Evolutionary conservation across 2,797 vertebrate genomes (phyloP).

Genomic region (Sebastes nivosus): DNA sequence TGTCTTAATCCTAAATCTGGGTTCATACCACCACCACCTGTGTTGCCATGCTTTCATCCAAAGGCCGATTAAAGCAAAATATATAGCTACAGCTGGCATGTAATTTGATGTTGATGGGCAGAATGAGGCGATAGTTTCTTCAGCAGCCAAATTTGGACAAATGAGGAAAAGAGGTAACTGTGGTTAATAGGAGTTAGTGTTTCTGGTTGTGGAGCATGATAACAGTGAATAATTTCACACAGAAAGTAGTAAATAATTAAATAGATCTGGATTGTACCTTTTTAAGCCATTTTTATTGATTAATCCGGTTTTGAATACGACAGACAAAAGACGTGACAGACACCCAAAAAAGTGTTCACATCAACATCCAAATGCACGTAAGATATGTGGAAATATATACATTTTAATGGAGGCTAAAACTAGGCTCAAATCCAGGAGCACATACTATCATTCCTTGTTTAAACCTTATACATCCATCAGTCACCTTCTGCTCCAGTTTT

Average conservation of each 20-base stretch:
- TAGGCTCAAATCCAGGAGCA: background rate
- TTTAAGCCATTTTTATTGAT: background rate
- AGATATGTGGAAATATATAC: background rate
- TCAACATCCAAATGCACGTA: background rate
- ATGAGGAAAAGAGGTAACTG: constrained; percentile 4
- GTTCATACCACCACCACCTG: constrained; percentile 49
- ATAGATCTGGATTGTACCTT: background rate
- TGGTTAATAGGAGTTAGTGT: background rate
- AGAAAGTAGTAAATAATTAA: background rate
- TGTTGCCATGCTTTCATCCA: constrained; percentile 19
- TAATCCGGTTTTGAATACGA: background rate
- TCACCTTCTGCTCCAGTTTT: constrained; percentile 23
- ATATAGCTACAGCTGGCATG: constrained; percentile 12
- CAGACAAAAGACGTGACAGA: background rate
- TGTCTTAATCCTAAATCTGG: constrained; percentile 59
- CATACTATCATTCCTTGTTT: background rate
- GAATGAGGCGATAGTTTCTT: background rate
- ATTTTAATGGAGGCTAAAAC: background rate
- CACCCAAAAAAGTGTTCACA: background rate
- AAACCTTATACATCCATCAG: constrained; percentile 1
- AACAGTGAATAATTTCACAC: background rate
- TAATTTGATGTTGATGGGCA: constrained; percentile 11
- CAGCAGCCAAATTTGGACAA: constrained; percentile 1
- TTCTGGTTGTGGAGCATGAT: background rate
- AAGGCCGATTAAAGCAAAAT: constrained; percentile 20